Evolutionary conservation across 2,888 invertebrate genomes (phyloP).

Genomic region (Prosopocoilus inquinatus): DNA sequence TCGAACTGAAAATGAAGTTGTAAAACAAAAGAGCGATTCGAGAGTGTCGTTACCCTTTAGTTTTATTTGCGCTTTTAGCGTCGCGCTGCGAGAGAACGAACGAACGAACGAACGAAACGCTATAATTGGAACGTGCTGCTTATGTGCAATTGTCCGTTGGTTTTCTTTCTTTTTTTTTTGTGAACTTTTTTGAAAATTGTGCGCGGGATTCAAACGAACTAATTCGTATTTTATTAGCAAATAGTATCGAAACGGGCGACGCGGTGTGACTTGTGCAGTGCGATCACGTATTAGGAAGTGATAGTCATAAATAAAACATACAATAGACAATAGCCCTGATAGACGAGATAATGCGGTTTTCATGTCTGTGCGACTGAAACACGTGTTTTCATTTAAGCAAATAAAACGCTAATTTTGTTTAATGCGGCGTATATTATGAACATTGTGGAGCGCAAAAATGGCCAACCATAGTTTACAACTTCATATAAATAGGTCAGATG

Average conservation of each 20-base stretch:
- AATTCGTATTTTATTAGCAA: not conserved
- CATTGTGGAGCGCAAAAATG: not conserved
- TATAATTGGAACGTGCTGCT: no score
- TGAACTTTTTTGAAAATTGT: not conserved
- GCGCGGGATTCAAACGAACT: not conserved
- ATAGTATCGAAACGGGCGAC: not conserved
- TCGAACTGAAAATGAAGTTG: not conserved
- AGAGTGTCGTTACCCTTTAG: not conserved
- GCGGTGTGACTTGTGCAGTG: conserved; percentile 22
- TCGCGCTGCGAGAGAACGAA: no score
- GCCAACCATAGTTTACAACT: not conserved
- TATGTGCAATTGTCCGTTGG: no score
- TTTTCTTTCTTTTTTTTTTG: not conserved
- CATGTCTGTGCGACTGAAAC: conserved; percentile 16
- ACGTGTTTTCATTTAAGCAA: conserved; percentile 9
- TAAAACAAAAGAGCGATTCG: not conserved
- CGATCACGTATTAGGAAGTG: conserved; percentile 35
- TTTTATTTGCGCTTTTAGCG: not conserved
- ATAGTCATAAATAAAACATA: conserved; percentile 31
- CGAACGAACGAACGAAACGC: no score
- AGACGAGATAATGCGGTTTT: conserved; percentile 25
- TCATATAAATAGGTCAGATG: conserved; percentile 3
- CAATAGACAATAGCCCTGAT: conserved; percentile 32
- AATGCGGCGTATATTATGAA: not conserved
- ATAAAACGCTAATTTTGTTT: conserved; percentile 1